Evolutionary conservation across 37 sponge, comb jelly and placozoan genomes (phyloP).

Genomic region (Geodia barretti): DNA sequence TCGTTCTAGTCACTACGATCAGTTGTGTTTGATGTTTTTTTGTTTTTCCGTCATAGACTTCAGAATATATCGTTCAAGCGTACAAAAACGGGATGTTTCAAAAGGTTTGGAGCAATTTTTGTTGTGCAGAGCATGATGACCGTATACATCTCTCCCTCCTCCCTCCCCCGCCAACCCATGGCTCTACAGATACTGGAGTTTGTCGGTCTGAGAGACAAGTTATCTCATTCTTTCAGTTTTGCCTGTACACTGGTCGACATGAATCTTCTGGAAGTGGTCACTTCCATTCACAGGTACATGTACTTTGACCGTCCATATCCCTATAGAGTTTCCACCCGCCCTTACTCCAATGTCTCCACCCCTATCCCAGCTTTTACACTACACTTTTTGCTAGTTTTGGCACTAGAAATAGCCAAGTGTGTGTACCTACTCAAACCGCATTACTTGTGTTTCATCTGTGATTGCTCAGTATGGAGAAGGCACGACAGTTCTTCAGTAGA

Average conservation of each 20-base stretch:
- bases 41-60: slow-evolving; percentile 42
- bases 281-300: slow-evolving; percentile 18
- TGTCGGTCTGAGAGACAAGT: slow-evolving; percentile 40
- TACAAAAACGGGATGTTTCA: slow-evolving; percentile 87
- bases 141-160: too few relatives aligned
- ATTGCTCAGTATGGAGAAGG: slow-evolving; percentile 22
- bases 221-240: slow-evolving; percentile 49
- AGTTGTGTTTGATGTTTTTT: not conserved
- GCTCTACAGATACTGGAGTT: slow-evolving; percentile 52
- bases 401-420: not conserved
- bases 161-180: too few relatives aligned
- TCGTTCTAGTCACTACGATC: too few relatives aligned
- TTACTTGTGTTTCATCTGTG: not conserved
- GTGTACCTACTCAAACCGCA: not conserved
- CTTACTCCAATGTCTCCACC: too few relatives aligned
- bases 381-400: too few relatives aligned
- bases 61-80: slow-evolving; percentile 77
- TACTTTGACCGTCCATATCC: too few relatives aligned
- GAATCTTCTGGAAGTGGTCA: slow-evolving; percentile 37
- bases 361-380: too few relatives aligned
- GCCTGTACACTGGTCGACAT: slow-evolving; percentile 38
- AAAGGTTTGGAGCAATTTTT: too few relatives aligned
- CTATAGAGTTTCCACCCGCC: too few relatives aligned
- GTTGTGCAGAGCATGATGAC: too few relatives aligned
- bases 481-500: slow-evolving; percentile 34